Percentiles rank a stretch among this genome's conserved stretches.
Conservation (phyloP, 35 echinoderm and acorn worm genomes). For the Amphiura filiformis region DNA sequence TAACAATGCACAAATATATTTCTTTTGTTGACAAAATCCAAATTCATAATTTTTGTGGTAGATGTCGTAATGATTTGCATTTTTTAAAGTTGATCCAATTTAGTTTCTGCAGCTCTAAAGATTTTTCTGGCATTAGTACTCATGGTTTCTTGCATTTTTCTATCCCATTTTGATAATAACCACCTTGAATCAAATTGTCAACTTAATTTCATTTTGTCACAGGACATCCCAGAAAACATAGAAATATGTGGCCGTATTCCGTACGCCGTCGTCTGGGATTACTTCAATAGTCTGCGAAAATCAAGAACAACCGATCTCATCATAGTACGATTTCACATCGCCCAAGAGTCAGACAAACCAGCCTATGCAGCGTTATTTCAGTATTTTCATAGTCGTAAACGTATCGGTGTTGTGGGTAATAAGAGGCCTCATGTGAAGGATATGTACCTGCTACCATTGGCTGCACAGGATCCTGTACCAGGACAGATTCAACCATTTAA, state of each 20-base stretch:
- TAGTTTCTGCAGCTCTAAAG: no score
- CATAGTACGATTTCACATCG: conserved; percentile 74
- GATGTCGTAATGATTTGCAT: no score
- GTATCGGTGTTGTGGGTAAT: conserved; percentile 88
- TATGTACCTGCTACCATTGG: conserved; percentile 85
- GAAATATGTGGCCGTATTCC: conserved; percentile 85
- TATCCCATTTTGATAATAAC: no score
- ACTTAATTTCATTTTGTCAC: no score
- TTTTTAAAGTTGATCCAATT: no score
- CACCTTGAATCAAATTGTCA: no score
- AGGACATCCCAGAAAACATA: conserved; percentile 60
- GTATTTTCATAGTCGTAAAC: conserved; percentile 84
- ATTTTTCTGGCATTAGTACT: no score
- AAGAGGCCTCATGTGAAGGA: conserved; percentile 75
- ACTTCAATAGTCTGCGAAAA: conserved; percentile 71
- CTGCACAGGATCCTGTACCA: conserved; percentile 55
- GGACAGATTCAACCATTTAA: conserved; percentile 62
- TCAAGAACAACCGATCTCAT: conserved; percentile 70
- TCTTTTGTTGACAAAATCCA: no score
- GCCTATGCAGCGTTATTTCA: conserved; percentile 73
- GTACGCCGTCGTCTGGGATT: conserved; percentile 78
- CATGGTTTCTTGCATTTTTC: no score
- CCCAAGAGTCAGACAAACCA: conserved; percentile 67
- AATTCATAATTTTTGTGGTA: no score
- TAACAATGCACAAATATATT: no score